Conservation (phyloP, 2,797 vertebrate genomes). For the Pseudocheirus occidentalis region DNA sequence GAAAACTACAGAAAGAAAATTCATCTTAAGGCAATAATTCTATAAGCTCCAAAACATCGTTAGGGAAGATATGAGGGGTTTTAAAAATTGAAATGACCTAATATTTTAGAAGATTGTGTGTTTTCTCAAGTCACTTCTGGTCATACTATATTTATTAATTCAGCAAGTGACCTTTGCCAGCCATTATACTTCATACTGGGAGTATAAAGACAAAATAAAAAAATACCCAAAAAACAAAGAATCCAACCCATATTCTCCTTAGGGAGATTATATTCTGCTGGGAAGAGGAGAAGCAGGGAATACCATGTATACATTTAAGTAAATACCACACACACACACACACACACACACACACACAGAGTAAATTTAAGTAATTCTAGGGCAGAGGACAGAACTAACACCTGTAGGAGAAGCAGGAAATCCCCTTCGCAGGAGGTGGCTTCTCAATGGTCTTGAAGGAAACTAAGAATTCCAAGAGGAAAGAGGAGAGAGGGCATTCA, state of each 20-base stretch:
- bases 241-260: neutral
- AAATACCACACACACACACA: neutral
- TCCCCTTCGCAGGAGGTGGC: neutral
- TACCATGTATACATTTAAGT: neutral
- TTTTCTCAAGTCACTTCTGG: constrained; percentile 57
- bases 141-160: neutral
- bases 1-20: constrained; percentile 3
- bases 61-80: too few species aligned
- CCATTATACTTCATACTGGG: neutral
- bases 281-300: neutral
- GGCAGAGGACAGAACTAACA: neutral
- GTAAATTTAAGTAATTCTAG: neutral
- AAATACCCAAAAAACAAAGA: too few species aligned
- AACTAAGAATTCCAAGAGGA: neutral
- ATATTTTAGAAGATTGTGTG: neutral
- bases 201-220: neutral
- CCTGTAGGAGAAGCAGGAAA: neutral
- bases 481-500: neutral
- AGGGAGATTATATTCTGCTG: neutral
- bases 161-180: neutral
- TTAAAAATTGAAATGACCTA: constrained; percentile 33
- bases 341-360: neutral
- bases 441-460: neutral
- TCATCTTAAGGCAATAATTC: constrained; percentile 3
- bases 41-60: constrained; percentile 24